Evolutionary conservation across 2,113 vertebrate genomes (phyloP).

Genomic region (Xenotilapia caudafasciata): DNA sequence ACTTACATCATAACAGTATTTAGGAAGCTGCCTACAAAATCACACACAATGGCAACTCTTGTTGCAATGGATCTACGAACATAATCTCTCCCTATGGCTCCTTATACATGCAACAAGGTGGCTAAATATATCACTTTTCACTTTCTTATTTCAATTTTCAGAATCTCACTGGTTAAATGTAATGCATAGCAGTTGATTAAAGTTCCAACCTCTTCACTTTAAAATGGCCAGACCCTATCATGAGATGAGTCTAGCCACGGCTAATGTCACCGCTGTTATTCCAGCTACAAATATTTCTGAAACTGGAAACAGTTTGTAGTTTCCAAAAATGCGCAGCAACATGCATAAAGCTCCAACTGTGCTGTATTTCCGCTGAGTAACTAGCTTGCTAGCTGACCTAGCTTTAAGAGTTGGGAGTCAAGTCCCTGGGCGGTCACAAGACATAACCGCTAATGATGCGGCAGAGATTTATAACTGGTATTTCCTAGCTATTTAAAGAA

Average conservation of each 20-base stretch:
- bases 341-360: background rate
- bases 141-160: background rate
- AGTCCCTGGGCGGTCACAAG: background rate
- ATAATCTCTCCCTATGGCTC: background rate
- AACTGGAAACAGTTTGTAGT: background rate
- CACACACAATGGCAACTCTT: background rate
- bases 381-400: background rate
- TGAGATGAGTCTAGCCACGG: accelerated
- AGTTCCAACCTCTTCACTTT: background rate
- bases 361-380: background rate
- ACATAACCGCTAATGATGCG: background rate
- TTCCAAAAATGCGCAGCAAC: background rate
- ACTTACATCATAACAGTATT: background rate
- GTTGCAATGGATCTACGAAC: background rate
- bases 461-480: background rate
- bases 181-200: background rate
- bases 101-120: background rate
- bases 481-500: background rate
- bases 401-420: background rate
- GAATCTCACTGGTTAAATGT: background rate
- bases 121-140: background rate
- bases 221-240: background rate
- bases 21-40: background rate
- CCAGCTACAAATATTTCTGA: background rate
- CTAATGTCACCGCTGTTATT: background rate